Base-by-base conservation (phyloP, 2,888 invertebrate species). In the Piscicola geometra region DNA sequence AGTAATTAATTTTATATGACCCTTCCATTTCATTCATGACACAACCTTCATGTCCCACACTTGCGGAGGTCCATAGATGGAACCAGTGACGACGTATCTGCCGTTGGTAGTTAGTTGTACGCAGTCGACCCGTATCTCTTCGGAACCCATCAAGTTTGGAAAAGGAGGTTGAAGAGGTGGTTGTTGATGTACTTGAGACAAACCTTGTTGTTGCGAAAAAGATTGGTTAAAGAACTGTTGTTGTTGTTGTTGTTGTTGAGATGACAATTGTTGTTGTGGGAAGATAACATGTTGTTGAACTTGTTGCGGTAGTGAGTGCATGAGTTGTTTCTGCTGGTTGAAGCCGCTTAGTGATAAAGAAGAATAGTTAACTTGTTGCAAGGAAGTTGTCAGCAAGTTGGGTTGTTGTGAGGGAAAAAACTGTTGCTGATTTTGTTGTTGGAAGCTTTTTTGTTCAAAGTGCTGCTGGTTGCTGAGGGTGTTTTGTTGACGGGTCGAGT, bases 41-140 rank as follows among this genome's bases (percentile, higher is more conserved):
- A 71, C 41, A 77, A 85, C 85, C 81, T 81, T 82, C 83, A 85
- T 84, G 76, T 86, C 83, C 86, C 86, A 86, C 47, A 85, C 83
- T 82, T 86, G 85, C 21, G 86, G 85, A 41, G 86, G 85, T 47
- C 85, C 85, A 12, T 82, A 80, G 73, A 82, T 82, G 32, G 85
- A 85, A 1, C 85, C 85, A 1, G 86, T 86, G 52, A 85, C 82
- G 0, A 85, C 86, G 78, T 82, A 82, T 3, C 81, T 77, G 28
- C 85, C 84, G 76, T 85, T 83, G 30, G 79, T 78, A 0, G 84
- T 83, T 80, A 86, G 82, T 70, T 84, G 79, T 72, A 83, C 83
- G 74, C 84, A 85, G 79, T 86, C 85, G 0, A 86, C 85, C 2
- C 83, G 76, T 35, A 85, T 83, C 78, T 84, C 84, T 76, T 85